A percentile compares a stretch with the other conserved stretches of the same genome.
These are phyloP conservation scores for Tenrec ecaudatus DNA, from an alignment of 2,113 vertebrate genomes.

Conservation along the genomic window DNA sequence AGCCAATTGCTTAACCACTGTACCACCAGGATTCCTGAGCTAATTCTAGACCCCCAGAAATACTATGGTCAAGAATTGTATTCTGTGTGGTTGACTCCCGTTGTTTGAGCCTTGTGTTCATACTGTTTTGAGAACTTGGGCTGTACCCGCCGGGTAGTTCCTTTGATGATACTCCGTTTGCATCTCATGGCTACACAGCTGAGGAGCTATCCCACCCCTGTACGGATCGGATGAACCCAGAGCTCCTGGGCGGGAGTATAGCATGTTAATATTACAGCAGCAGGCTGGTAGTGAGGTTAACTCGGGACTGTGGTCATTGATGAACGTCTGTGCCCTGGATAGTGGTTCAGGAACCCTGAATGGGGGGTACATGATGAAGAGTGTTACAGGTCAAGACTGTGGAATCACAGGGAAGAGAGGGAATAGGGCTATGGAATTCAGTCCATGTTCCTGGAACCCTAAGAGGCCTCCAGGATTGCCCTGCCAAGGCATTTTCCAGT, in stretches of 20 bases:
- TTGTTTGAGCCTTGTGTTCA: neutral
- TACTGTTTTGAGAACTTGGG: constrained; percentile 5
- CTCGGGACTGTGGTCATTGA: neutral
- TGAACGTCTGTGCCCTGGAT: neutral
- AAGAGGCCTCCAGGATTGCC: neutral
- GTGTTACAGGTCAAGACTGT: neutral
- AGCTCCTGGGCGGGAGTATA: neutral
- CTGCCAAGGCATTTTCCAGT: neutral
- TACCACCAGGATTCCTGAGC: neutral
- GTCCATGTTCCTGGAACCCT: neutral
- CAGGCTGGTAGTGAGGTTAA: neutral
- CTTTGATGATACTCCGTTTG: too few species aligned
- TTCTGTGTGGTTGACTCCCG: neutral
- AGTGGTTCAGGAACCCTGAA: neutral
- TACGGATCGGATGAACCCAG: neutral
- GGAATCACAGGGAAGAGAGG: neutral
- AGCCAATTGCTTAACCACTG: neutral
- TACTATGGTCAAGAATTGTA: neutral
- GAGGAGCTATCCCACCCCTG: neutral
- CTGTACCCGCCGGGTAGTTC: neutral
- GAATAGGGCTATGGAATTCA: neutral
- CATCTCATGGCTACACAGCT: neutral
- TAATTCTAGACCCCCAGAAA: neutral
- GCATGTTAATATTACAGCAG: neutral
- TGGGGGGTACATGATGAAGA: neutral